Conservation (phyloP, 2,113 vertebrate genomes). For the Neofelis nebulosa region DNA sequence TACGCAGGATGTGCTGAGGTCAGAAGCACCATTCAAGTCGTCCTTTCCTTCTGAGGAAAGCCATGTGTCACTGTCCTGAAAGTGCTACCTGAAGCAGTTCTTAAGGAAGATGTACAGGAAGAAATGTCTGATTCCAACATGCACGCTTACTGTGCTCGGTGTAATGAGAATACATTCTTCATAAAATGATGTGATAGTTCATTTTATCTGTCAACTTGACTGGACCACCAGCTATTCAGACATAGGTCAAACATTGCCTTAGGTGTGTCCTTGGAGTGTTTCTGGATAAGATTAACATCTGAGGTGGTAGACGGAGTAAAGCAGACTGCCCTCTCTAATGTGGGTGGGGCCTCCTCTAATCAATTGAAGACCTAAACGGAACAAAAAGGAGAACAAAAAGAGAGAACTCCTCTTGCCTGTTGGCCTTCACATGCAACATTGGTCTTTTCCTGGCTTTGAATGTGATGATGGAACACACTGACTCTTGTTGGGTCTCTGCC, state of each 20-base stretch:
- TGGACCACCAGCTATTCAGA: neutral
- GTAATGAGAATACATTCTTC: neutral
- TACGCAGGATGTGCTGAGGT: neutral
- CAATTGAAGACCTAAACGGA: neutral
- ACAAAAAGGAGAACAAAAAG: neutral
- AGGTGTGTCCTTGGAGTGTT: neutral
- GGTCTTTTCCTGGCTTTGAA: neutral
- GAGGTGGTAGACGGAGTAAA: neutral
- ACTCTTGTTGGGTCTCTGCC: neutral
- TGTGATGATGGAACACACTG: neutral
- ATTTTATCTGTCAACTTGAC: neutral
- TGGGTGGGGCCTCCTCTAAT: neutral
- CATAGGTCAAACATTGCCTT: neutral
- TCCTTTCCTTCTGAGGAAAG: neutral
- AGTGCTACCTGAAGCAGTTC: neutral
- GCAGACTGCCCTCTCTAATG: neutral
- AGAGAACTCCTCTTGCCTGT: neutral
- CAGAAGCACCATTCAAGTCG: neutral
- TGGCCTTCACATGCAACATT: neutral
- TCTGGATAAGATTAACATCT: neutral
- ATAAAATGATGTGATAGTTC: conserved; percentile 9
- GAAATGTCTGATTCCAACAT: neutral
- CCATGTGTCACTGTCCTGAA: neutral
- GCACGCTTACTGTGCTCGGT: neutral
- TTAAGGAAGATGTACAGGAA: neutral